Evolutionary conservation across 2,888 invertebrate species (phyloP), one percentile per base, ranked within the genome.

Genomic region (Amitus sp.): DNA sequence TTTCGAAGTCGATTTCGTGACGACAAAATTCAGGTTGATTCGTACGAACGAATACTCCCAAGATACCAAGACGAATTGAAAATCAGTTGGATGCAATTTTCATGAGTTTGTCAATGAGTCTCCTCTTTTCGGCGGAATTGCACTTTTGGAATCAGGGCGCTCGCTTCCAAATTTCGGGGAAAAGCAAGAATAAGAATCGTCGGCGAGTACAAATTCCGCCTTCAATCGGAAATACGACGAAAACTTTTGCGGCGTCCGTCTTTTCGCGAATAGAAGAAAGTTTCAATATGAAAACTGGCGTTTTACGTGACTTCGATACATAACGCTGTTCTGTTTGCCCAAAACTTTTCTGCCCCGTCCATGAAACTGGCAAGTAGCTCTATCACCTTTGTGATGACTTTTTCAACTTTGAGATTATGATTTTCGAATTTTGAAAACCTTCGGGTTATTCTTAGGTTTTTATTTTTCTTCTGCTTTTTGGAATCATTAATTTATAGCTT

Each of bases 171-270:
- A 65, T 62, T 48, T 50, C 47, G 46, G 48, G 49, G 53, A 62
- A 43, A 58, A 62, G 63, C 40, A 67, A 55, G 17, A 45, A 23
- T 23, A 23, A 23, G 7, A 23, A 23, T 5, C 23, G 4, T 23
- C 23, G 23, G 23, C 4, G 7, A 64, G 57, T 58, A 61, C 66
- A 71, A 66, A 75, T 74, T 65, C 71, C 79, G 78, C 80, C 79
- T 80, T 75, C 80, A 80, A 80, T 80, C 74, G 75, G 68, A 72
- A 73, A 71, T 73, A 73, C 73, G 72, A 70, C 75, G 75, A 79
- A n/a, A 82, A 82, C 74, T 82, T 81, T 3, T 23, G 71, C 73
- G 76, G 79, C 81, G 80, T 82, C 77, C 73, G 81, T 81, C 81
- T 80, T 77, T 68, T 64, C 68, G 67, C 79, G 80, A 79, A 80